Conservation (phyloP, 2,888 invertebrate genomes). For the Stegophylla sp. region DNA sequence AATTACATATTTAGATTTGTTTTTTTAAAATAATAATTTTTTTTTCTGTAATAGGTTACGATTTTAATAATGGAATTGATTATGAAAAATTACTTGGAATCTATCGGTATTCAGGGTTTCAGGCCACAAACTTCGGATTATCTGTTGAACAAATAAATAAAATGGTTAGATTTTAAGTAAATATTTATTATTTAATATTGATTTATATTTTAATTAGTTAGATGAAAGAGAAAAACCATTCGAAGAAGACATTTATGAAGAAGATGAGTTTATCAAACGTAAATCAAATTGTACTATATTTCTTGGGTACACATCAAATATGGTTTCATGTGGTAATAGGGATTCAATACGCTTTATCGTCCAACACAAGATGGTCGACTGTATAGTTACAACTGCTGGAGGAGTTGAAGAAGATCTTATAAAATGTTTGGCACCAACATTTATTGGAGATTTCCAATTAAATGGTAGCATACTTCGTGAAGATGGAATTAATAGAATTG, state of each 20-base stretch:
- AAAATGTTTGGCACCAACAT: slow-evolving; percentile 95
- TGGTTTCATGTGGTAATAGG: slow-evolving; percentile 92
- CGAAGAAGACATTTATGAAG: slow-evolving; percentile 66
- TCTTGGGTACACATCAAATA: slow-evolving; percentile 95
- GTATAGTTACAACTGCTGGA: slow-evolving; percentile 96
- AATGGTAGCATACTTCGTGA: slow-evolving; percentile 81
- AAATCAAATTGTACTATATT: slow-evolving; percentile 91
- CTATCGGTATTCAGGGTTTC: slow-evolving; percentile 88
- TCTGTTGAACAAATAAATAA: slow-evolving; percentile 89
- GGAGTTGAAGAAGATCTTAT: slow-evolving; percentile 99
- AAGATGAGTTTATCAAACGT: slow-evolving; percentile 80
- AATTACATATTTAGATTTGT: slow-evolving; percentile 30
- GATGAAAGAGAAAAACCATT: slow-evolving; percentile 56
- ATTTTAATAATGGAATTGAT: slow-evolving; percentile 89
- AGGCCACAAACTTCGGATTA: slow-evolving; percentile 92
- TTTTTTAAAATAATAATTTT: slow-evolving; percentile 16
- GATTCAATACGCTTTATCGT: slow-evolving; percentile 89
- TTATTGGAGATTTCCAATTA: slow-evolving; percentile 86
- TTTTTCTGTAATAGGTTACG: slow-evolving; percentile 74
- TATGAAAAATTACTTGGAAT: slow-evolving; percentile 83
- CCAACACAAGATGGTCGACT: slow-evolving; percentile 87
- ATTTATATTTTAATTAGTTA: slow-evolving; percentile 16
- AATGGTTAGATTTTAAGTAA: slow-evolving; percentile 72
- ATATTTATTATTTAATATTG: neutral
- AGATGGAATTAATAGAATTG: slow-evolving; percentile 87